Evolutionary conservation across 2,888 invertebrate species (phyloP).

Genomic region (Encarsia formosa): DNA sequence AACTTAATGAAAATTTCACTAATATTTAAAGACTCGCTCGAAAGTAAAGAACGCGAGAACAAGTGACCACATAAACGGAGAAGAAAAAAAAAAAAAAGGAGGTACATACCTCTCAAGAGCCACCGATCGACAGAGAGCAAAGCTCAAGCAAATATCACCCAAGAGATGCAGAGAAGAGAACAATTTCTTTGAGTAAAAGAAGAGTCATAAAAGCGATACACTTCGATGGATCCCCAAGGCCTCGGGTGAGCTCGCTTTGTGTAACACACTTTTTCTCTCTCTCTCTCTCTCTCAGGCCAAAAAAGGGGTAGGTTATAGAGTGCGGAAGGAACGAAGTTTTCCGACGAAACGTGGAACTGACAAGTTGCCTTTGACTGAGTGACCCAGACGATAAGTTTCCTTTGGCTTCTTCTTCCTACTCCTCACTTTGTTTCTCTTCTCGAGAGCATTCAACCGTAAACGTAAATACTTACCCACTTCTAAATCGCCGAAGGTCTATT

Average conservation of each 20-base stretch:
- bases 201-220: conserved; percentile 19
- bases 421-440: conserved; percentile 13
- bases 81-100: too few relatives aligned
- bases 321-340: conserved; percentile 22
- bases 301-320: not conserved
- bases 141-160: conserved; percentile 20
- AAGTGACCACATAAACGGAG: too few relatives aligned
- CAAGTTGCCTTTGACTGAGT: conserved; percentile 30
- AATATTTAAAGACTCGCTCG: too few relatives aligned
- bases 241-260: conserved; percentile 5
- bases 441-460: not conserved
- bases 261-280: conserved; percentile 1
- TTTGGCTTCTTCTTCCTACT: conserved; percentile 15
- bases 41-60: too few relatives aligned
- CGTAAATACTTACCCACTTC: too few relatives aligned
- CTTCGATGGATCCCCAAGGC: conserved; percentile 19
- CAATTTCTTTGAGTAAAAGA: conserved; percentile 23
- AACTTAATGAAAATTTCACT: too few relatives aligned
- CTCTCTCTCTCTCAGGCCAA: conserved; percentile 1
- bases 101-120: too few relatives aligned
- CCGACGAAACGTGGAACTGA: conserved; percentile 28
- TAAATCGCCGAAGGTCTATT: too few relatives aligned
- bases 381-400: conserved; percentile 23
- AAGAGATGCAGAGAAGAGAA: conserved; percentile 1
- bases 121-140: too few relatives aligned